Percentiles rank a stretch among this genome's conserved stretches.
These are phyloP conservation scores for Chalcis sispes DNA, from an alignment of 2,888 invertebrate species.

Conservation along the genomic window DNA sequence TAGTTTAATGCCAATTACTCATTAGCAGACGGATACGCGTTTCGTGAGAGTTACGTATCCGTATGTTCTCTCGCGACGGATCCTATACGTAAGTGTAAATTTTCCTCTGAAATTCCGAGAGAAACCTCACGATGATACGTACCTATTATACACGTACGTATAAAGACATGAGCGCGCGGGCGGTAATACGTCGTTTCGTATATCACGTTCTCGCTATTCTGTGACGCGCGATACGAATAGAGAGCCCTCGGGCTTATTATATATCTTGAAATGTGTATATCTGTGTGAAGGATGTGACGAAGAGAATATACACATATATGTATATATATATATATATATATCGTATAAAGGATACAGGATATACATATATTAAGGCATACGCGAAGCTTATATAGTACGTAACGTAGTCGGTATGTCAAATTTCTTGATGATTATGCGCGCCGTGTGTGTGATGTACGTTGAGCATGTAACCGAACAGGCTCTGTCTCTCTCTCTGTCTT, in stretches of 20 bases:
- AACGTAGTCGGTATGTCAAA: conserved; percentile 5
- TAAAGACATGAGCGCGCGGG: too few species aligned
- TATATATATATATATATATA: neutral
- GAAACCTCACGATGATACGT: too few species aligned
- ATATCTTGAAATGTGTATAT: too few species aligned
- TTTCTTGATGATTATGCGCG: conserved; percentile 16
- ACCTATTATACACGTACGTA: neutral
- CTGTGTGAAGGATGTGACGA: neutral
- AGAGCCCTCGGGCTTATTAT: conserved; percentile 9
- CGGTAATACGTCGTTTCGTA: neutral
- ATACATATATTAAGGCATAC: neutral
- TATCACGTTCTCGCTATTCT: too few species aligned
- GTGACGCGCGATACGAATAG: neutral
- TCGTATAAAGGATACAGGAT: neutral
- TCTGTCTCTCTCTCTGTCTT: too few species aligned
- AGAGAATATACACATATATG: neutral
- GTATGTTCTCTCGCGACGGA: too few species aligned
- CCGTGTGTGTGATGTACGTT: neutral
- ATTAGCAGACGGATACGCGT: too few species aligned
- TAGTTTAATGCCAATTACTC: too few species aligned
- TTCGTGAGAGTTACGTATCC: too few species aligned
- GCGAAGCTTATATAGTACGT: too few species aligned
- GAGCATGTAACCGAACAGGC: neutral
- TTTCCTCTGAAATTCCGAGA: too few species aligned
- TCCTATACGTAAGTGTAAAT: too few species aligned